Conservation (phyloP, 2,797 vertebrate species). For the Catostomus latipinnis region DNA sequence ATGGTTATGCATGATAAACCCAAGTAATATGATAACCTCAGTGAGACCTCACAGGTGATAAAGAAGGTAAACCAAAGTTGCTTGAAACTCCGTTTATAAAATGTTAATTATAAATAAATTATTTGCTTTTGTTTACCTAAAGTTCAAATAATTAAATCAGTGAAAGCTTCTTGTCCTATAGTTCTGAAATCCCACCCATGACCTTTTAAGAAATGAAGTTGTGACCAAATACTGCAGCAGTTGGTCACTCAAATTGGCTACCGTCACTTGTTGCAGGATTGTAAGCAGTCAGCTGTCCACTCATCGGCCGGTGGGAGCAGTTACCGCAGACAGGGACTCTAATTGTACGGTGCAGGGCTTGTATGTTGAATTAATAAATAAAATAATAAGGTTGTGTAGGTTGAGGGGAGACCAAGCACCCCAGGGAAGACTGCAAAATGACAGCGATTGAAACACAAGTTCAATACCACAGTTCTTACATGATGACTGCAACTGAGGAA, state of each 20-base stretch:
- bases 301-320: conserved; percentile 53
- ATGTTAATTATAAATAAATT: too few species aligned
- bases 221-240: conserved; percentile 48
- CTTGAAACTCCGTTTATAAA: too few species aligned
- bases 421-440: conserved; percentile 54
- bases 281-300: conserved; percentile 56
- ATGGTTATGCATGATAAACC: too few species aligned
- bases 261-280: conserved; percentile 63
- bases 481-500: conserved; percentile 65
- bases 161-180: background rate
- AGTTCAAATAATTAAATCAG: background rate
- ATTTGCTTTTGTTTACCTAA: background rate
- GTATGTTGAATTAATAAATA: conserved; percentile 51
- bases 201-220: conserved; percentile 46
- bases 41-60: too few species aligned
- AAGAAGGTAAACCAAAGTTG: too few species aligned
- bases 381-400: conserved; percentile 22
- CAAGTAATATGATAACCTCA: too few species aligned
- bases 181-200: conserved; percentile 41
- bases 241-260: conserved; percentile 64
- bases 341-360: conserved; percentile 12
- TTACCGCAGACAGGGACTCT: conserved; percentile 13
- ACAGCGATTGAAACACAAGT: conserved; percentile 61
- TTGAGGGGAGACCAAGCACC: conserved; percentile 51
- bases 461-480: conserved; percentile 56